These are phyloP conservation scores for Brachypodius melanocephalos DNA, from an alignment of 2,113 vertebrate genomes.

Conservation along the genomic window DNA sequence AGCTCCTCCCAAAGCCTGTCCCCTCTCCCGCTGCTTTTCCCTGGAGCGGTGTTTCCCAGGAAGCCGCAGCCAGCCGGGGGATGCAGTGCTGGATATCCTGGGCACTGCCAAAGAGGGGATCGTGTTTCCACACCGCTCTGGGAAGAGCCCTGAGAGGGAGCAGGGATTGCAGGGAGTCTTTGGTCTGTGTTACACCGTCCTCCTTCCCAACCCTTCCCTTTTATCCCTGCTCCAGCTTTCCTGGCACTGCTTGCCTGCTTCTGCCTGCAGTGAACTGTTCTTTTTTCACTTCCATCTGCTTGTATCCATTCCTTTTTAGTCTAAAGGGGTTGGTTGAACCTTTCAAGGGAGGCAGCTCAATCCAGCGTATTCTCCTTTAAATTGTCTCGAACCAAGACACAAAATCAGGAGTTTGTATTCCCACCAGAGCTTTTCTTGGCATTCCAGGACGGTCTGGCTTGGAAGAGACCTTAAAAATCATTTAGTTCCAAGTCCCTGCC, in stretches of 20 bases:
- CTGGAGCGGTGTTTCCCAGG: background rate
- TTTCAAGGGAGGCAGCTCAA: background rate
- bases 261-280: background rate
- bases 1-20: background rate
- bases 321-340: background rate
- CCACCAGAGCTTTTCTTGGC: background rate
- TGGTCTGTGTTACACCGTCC: accelerated
- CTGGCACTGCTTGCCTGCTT: background rate
- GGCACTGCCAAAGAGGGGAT: background rate
- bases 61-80: background rate
- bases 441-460: background rate
- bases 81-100: background rate
- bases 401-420: background rate
- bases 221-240: background rate
- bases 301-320: background rate
- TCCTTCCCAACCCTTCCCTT: background rate
- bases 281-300: background rate
- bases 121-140: background rate
- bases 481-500: background rate
- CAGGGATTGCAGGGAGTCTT: background rate
- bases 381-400: background rate
- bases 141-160: background rate
- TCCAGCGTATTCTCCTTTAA: background rate
- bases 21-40: background rate
- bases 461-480: background rate